These are phyloP conservation scores for Sphaerodactylus townsendi DNA, from an alignment of 2,113 vertebrate genomes.

Conservation along the genomic window DNA sequence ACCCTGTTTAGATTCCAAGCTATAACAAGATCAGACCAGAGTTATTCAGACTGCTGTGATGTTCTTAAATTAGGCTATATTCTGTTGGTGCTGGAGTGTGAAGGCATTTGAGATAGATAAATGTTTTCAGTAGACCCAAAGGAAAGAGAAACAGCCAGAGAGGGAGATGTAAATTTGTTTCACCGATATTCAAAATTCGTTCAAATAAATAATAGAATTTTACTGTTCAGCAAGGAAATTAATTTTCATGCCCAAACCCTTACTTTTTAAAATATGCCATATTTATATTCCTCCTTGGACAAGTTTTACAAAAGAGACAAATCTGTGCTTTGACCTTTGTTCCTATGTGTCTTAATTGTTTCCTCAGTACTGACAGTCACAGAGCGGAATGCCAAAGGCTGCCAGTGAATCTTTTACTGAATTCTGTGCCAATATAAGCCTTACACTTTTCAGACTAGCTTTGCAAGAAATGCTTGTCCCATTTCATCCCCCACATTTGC, in stretches of 20 bases:
- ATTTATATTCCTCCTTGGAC: not conserved
- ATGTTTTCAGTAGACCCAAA: not conserved
- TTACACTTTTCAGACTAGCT: not conserved
- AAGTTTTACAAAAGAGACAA: not conserved
- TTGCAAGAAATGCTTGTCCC: not conserved
- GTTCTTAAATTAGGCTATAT: not conserved
- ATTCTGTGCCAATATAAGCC: not conserved
- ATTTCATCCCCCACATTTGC: no score
- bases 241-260: not conserved
- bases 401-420: not conserved
- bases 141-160: not conserved
- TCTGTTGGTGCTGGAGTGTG: not conserved
- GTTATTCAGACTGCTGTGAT: no score
- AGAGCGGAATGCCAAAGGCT: not conserved
- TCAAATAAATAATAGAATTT: not conserved
- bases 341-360: not conserved
- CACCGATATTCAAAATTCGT: not conserved
- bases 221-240: not conserved
- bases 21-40: no score
- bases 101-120: not conserved
- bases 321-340: not conserved
- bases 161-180: not conserved
- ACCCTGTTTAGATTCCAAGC: no score
- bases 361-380: not conserved
- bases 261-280: not conserved